Conservation (phyloP, 2,113 vertebrate species). For the Anser brachyrhynchus region DNA sequence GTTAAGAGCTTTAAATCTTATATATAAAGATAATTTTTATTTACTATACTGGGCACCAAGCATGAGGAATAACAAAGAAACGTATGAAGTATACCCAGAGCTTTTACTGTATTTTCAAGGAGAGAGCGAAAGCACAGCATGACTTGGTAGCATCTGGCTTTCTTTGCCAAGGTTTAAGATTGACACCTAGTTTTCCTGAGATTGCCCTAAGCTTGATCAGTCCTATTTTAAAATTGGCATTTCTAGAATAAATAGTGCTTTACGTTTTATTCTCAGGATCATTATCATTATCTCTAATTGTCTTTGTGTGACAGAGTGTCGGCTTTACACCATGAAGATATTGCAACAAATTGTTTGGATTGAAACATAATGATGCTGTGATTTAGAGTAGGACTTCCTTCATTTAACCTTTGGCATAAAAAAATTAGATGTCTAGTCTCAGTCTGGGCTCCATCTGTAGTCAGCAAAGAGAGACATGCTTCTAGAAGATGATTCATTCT, state of each 20-base stretch:
- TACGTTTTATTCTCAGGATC: neutral
- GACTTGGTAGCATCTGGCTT: neutral
- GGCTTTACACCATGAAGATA: neutral
- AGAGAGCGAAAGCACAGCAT: neutral
- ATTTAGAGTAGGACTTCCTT: neutral
- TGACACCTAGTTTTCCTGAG: neutral
- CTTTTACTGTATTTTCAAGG: neutral
- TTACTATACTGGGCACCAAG: neutral
- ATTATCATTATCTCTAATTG: neutral
- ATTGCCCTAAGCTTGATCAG: neutral
- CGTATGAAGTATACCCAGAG: neutral
- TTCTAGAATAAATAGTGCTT: neutral
- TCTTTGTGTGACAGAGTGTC: neutral
- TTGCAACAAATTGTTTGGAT: neutral
- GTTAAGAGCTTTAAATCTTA: neutral
- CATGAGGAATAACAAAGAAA: neutral
- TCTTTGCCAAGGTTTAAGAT: neutral
- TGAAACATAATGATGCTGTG: neutral
- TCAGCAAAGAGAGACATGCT: neutral
- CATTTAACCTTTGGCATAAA: neutral
- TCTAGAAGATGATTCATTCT: neutral
- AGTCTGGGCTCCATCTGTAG: neutral
- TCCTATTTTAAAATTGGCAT: neutral
- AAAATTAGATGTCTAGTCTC: neutral
- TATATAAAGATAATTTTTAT: neutral